Evolutionary conservation across 2,113 vertebrate species (phyloP).

Genomic region (Euleptes europaea): DNA sequence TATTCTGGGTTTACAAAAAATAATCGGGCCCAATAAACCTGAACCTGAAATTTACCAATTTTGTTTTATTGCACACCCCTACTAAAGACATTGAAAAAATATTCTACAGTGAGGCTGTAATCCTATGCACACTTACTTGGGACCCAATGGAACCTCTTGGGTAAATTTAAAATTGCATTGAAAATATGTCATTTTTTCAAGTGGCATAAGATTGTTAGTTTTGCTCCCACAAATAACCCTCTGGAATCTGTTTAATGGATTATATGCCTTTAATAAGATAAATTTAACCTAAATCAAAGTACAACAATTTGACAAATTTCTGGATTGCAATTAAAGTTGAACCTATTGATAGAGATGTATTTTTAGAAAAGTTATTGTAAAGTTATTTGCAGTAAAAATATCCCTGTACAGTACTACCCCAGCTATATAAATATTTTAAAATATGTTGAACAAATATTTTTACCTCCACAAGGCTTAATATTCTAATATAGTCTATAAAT

Average conservation of each 20-base stretch:
- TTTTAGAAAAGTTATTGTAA: not conserved
- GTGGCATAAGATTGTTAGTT: not conserved
- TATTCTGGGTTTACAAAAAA: too few relatives aligned
- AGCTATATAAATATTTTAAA: constrained; percentile 10
- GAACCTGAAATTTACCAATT: too few relatives aligned
- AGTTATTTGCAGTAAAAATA: constrained; percentile 1
- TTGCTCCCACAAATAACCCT: not conserved
- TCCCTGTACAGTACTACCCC: not conserved
- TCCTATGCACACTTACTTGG: too few relatives aligned
- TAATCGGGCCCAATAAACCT: too few relatives aligned
- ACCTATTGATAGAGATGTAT: not conserved
- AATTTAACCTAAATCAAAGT: not conserved
- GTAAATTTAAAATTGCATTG: too few relatives aligned
- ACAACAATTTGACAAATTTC: not conserved
- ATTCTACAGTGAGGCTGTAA: too few relatives aligned
- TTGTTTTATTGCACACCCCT: too few relatives aligned
- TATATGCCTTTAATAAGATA: not conserved
- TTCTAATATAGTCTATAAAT: constrained; percentile 48
- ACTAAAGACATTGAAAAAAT: too few relatives aligned
- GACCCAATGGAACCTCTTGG: too few relatives aligned
- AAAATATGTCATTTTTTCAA: not conserved
- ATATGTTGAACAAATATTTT: constrained; percentile 22
- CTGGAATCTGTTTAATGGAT: not conserved
- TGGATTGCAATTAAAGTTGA: not conserved
- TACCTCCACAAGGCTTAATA: not conserved